Conservation (phyloP, 2,113 vertebrate genomes). For the Ivindomyrus marchei region DNA sequence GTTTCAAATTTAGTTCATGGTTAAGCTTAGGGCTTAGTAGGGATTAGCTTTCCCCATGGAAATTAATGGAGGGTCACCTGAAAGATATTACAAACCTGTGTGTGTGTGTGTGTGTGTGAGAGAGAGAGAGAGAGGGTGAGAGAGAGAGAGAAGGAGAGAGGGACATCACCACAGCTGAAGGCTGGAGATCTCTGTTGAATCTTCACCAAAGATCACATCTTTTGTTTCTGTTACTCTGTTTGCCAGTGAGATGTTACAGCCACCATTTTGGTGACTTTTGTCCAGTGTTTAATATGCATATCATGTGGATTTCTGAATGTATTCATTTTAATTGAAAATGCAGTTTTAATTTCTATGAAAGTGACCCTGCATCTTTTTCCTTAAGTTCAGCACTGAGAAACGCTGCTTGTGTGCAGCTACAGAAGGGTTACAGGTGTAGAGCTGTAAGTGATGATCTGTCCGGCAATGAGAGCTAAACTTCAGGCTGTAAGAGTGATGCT, state of each 20-base stretch:
- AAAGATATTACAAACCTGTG: no score
- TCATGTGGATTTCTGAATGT: not conserved
- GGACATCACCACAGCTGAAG: constrained; percentile 38
- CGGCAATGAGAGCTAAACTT: not conserved
- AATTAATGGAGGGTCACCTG: not conserved
- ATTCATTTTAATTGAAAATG: not conserved
- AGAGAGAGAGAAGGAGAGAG: not conserved
- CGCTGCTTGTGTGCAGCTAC: not conserved
- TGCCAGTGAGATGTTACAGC: not conserved
- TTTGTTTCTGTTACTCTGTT: constrained; percentile 3
- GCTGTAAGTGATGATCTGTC: not conserved
- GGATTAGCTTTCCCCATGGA: not conserved
- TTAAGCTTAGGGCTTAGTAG: not conserved
- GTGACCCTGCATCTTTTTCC: not conserved
- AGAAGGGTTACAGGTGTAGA: not conserved
- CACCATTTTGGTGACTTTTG: not conserved
- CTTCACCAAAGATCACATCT: constrained; percentile 67
- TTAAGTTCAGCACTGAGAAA: not conserved
- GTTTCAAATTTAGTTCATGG: not conserved
- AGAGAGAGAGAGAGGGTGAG: not conserved
- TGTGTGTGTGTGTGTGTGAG: not conserved
- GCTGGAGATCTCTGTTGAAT: constrained; percentile 44
- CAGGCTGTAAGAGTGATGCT: not conserved
- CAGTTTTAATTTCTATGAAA: not conserved
- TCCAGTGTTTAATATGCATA: not conserved